Base-by-base conservation (phyloP, 2,888 invertebrate genomes). In the Leucoptera coffeella region DNA sequence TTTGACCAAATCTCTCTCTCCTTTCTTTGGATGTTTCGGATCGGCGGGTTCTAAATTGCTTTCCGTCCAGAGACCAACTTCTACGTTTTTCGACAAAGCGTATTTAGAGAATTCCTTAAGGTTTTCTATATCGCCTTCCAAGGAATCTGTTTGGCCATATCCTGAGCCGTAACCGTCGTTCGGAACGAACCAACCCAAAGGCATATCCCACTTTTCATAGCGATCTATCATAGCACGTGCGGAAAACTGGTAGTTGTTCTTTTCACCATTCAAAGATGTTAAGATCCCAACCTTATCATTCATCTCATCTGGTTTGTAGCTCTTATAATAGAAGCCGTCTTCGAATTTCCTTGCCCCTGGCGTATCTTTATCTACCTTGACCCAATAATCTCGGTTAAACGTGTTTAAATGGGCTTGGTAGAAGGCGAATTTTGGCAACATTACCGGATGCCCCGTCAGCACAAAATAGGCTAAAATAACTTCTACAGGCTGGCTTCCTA, bases 371-470 rank as follows among this genome's bases (percentile, higher is more conserved):
- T 30, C 30, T 6, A 57, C 62, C 46, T 50, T 40, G 2, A 67
- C 65, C 67, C 67, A 69, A 41, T 56, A 67, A 36, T 69, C 65
- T 12, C 67, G 49, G 35, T 69, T 69, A 32, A 65, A 69, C 7
- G 62, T 47, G 30, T 65, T 64, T 20, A 69, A 43, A 45, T 69
- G 67, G 17, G 65, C 59, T 39, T 67, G 53, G 29, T 69, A 69
- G 36, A 56, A 62, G 1, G 64, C 52, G 30, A 53, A 69, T 34
- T 60, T 58, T 0, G 67, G 64, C 52, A 69, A 49, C 19, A 64
- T 45, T 20, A 56, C 47, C 4, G 67, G 65, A 28, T 40, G 36
- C 3, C 67, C 67, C 6, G 67, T 67, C 4, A 69, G 44, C 34
- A 62, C 62, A 30, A 49, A 69, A 37, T 67, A 69, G 39, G 65